Evolutionary conservation across 2,113 vertebrate genomes (phyloP).

Genomic region (Colossoma macropomum): DNA sequence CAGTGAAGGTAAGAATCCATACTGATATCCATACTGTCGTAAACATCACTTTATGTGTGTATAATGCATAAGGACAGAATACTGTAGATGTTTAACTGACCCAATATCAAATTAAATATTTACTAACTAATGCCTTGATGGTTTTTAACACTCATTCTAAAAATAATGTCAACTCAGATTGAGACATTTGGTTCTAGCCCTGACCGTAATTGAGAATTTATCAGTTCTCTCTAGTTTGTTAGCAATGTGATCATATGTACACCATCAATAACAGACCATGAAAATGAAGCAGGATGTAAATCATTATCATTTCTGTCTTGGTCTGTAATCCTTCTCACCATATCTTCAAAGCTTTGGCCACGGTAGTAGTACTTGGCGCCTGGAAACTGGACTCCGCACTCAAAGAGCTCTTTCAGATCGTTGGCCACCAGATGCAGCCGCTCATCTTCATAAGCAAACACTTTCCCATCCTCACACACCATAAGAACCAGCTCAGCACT

Average conservation of each 20-base stretch:
- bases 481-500: constrained; percentile 59
- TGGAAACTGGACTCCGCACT: constrained; percentile 26
- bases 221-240: no score
- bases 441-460: constrained; percentile 59
- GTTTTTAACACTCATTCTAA: no score
- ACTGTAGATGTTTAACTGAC: neutral
- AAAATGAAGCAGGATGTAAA: neutral
- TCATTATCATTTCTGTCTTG: neutral
- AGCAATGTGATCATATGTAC: no score
- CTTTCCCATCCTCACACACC: constrained; percentile 38
- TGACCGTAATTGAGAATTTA: no score
- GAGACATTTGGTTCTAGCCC: no score
- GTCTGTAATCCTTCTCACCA: neutral
- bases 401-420: rapidly evolving
- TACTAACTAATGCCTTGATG: no score
- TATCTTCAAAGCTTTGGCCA: constrained; percentile 54
- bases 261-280: no score
- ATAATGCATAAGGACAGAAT: neutral
- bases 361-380: constrained; percentile 35
- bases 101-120: neutral
- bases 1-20: neutral
- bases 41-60: neutral
- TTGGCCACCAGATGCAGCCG: constrained; percentile 54
- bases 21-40: neutral
- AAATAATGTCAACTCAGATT: no score